Conservation (phyloP, 2,888 invertebrate species). For the Julus scandinavius region DNA sequence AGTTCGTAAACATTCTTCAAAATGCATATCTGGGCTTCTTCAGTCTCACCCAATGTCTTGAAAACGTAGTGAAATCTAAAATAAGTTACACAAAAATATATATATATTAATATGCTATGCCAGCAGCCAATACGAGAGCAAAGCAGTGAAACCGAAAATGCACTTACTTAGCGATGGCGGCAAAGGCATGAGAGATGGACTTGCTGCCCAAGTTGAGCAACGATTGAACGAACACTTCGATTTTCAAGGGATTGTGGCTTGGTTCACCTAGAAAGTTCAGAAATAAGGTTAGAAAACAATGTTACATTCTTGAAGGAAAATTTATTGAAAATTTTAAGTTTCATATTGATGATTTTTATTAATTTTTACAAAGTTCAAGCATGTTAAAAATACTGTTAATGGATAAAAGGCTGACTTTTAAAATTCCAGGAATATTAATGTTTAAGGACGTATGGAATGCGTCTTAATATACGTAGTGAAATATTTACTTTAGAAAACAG, state of each 20-base stretch:
- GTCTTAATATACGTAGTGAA: too few species aligned
- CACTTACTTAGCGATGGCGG: conserved; percentile 91
- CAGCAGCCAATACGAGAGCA: not conserved
- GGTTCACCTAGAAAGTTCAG: conserved; percentile 59
- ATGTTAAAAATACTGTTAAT: too few species aligned
- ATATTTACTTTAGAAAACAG: too few species aligned
- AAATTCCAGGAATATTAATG: too few species aligned
- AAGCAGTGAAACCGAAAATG: not conserved
- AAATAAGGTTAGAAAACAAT: too few species aligned
- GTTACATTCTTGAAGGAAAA: too few species aligned
- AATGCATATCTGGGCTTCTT: conserved; percentile 95
- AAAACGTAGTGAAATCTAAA: conserved; percentile 67
- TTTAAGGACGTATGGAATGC: too few species aligned
- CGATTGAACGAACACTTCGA: conserved; percentile 97
- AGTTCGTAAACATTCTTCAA: conserved; percentile 91
- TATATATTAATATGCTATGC: not conserved
- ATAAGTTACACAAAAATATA: conserved; percentile 46
- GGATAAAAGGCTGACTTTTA: too few species aligned
- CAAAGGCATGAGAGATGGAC: conserved; percentile 98
- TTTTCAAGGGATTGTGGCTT: conserved; percentile 89
- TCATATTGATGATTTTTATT: too few species aligned
- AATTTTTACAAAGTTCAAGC: too few species aligned
- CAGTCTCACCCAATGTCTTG: conserved; percentile 88
- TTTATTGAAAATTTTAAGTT: too few species aligned
- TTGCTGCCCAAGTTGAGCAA: conserved; percentile 93